A percentile compares a stretch with the other conserved stretches of the same genome.
These are phyloP conservation scores for Barypeithes pellucidus DNA, from an alignment of 2,888 invertebrate species.

Conservation along the genomic window DNA sequence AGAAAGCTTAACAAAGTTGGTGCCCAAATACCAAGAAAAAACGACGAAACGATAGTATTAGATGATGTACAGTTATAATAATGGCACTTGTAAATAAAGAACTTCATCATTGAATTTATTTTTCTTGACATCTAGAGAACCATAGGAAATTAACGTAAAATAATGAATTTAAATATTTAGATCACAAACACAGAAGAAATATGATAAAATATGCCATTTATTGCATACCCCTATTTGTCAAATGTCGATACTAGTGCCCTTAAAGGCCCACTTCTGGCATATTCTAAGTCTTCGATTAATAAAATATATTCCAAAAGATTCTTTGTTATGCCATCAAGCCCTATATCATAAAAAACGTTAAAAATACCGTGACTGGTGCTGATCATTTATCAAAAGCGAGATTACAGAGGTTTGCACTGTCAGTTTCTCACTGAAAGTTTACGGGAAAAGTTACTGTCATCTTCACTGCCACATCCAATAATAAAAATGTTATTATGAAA, in stretches of 20 bases:
- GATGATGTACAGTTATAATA: slow-evolving; percentile 12
- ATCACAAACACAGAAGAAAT: too few species aligned
- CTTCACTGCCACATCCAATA: slow-evolving; percentile 66
- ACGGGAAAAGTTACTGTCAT: slow-evolving; percentile 66
- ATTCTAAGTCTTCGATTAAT: background rate
- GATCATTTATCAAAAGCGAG: slow-evolving; percentile 12
- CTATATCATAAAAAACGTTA: slow-evolving; percentile 9
- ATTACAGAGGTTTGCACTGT: slow-evolving; percentile 20
- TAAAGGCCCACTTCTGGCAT: too few species aligned
- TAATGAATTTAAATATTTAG: too few species aligned
- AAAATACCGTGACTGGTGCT: slow-evolving; percentile 5
- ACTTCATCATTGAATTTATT: too few species aligned
- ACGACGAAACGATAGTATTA: background rate
- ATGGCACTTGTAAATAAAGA: slow-evolving; percentile 2
- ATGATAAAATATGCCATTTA: too few species aligned
- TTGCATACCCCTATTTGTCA: too few species aligned
- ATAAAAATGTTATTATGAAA: slow-evolving; percentile 69
- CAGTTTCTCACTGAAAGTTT: slow-evolving; percentile 1
- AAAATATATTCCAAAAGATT: background rate
- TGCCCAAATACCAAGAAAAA: background rate
- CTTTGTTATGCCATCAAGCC: background rate
- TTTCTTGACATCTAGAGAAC: too few species aligned
- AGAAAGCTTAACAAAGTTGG: background rate
- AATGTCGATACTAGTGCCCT: too few species aligned
- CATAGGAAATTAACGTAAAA: too few species aligned